A percentile compares a stretch with the other conserved stretches of the same genome.
Evolutionary conservation across 2,888 invertebrate species (phyloP).

Genomic region (Drosophila pseudotakahashii): DNA sequence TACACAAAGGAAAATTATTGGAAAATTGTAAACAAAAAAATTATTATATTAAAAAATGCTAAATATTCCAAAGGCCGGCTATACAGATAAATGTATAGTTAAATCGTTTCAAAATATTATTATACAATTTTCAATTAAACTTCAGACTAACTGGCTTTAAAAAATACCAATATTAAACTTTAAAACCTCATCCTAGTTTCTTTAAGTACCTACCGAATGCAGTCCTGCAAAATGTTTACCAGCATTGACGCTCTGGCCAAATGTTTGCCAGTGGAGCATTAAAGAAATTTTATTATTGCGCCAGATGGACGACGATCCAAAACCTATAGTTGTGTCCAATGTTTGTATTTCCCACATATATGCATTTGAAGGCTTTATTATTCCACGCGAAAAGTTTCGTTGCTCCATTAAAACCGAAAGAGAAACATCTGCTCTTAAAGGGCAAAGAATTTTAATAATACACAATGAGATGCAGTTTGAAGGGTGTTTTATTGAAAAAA

Average conservation of each 20-base stretch:
- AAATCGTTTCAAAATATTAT: no score
- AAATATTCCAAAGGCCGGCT: no score
- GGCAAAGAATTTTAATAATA: constrained; percentile 54
- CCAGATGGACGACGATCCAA: constrained; percentile 20
- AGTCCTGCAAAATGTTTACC: constrained; percentile 2
- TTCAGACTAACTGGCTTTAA: no score
- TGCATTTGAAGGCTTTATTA: constrained; percentile 66
- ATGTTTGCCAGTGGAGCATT: constrained; percentile 18
- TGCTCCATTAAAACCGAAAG: constrained; percentile 33
- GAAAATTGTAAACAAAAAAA: no score
- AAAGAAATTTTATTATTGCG: constrained; percentile 69
- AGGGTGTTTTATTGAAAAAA: constrained; percentile 49
- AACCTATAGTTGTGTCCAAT: constrained; percentile 32
- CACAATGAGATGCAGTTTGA: constrained; percentile 59
- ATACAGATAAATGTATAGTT: no score
- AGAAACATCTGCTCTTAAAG: constrained; percentile 50
- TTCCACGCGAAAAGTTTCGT: constrained; percentile 56
- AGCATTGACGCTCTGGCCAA: background rate
- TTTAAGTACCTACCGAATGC: background rate
- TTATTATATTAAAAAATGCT: no score
- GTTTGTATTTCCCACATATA: constrained; percentile 40
- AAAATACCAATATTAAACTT: no score
- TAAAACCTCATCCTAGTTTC: no score
- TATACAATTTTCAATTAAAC: no score
- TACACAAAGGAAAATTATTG: background rate